phyloP scores from a whole-genome alignment of 2,113 vertebrate genomes.

The Stictonetta naevosa region DNA sequence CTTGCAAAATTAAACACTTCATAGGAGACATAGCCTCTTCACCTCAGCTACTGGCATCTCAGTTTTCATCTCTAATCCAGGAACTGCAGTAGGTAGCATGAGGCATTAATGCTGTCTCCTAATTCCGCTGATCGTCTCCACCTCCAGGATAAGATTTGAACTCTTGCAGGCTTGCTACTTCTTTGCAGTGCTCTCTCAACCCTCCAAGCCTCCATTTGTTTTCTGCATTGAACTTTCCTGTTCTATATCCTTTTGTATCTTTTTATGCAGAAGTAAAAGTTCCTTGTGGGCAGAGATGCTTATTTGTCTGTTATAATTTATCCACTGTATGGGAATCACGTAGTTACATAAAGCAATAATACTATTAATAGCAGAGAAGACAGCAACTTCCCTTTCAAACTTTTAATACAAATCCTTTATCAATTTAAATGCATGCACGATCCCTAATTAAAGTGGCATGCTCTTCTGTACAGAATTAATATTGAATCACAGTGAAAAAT shows the following conservation, averaged over 20 bases:
- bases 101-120: neutral
- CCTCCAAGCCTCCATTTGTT: neutral
- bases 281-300: conserved; percentile 49
- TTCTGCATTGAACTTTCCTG: neutral
- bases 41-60: neutral
- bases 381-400: conserved; percentile 32
- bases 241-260: neutral
- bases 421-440: neutral
- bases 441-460: conserved; percentile 3
- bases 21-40: neutral
- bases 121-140: neutral
- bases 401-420: neutral
- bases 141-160: neutral
- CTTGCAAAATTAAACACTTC: neutral
- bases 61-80: neutral
- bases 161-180: neutral
- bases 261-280: conserved; percentile 37
- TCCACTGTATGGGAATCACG: neutral
- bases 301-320: conserved; percentile 61
- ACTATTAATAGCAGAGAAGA: conserved; percentile 50
- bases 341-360: conserved; percentile 37
- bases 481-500: conserved; percentile 6
- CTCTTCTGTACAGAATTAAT: neutral
- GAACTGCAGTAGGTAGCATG: neutral
- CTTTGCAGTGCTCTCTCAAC: neutral